Evolutionary conservation across 2,113 vertebrate species (phyloP), one percentile per base, ranked within the genome.

Genomic region (Syngnathus typhle): DNA sequence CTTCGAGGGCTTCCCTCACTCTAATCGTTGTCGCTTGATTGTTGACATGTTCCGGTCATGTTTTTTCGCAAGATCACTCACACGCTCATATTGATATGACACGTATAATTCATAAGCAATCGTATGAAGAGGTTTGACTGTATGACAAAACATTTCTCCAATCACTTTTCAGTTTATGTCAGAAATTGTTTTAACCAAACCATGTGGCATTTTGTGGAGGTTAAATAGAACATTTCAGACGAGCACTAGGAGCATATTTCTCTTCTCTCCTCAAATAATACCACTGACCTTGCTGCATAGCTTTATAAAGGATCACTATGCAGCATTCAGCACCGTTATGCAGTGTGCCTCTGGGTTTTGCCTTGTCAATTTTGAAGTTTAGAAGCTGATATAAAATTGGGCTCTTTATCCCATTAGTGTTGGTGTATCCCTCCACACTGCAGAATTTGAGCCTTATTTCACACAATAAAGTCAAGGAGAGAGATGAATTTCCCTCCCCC

Each of bases 301-400:
- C 7, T 60, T 36, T 59, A 7, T 59, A 27, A 18, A 10, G 10
- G 37, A n/a, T 39, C 37, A 19, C 21, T 5, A 21, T 61, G 38
- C 19, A 61, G 10, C n/a, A 41, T 38, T 19, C 16, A 38, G 21
- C 36, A 38, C 58, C 32, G n/a, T 61, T 38, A 61, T 61, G 37
- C 59, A n/a, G 13, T 13, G 11, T 41, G 59, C 59, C 19, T 12
- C 38, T 0, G 37, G 18, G 37, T 61, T 61, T 61, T 61, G 38
- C 59, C 19, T 61, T 41, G 39, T 61, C 59, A 61, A 39, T 61
- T 43, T 41, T 61, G 59, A 61, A 38, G 11, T 61, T 21, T 21
- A 3, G 19, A 41, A 41, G 19, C 38, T 43, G 59, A n/a, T 60
- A 60, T 13, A 21, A 61, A 41, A 18, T 39, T 12, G 37, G 37